These are phyloP conservation scores for Hyperoplus lanceolatus DNA, from an alignment of 2,797 vertebrate genomes.

Conservation along the genomic window DNA sequence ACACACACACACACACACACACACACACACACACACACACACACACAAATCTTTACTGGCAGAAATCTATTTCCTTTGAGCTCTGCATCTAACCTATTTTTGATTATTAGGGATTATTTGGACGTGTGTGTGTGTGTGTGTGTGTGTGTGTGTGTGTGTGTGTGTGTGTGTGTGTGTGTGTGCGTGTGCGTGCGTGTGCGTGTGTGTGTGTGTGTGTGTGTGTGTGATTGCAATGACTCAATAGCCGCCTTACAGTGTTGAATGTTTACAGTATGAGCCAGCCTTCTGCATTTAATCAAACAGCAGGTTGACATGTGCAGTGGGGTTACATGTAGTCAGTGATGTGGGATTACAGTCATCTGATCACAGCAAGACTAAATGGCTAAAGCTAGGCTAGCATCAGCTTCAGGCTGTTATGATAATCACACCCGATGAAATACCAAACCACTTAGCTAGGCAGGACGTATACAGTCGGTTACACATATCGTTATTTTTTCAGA, in stretches of 20 bases:
- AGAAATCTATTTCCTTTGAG: slow-evolving; percentile 31
- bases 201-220: slow-evolving; percentile 13
- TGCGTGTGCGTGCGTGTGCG: background rate
- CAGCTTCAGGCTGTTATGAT: background rate
- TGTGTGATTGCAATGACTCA: slow-evolving; percentile 27
- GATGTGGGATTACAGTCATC: slow-evolving; percentile 34
- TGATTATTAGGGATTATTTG: slow-evolving; percentile 23
- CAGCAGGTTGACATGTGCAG: slow-evolving; percentile 18
- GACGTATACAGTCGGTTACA: background rate
- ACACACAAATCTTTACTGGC: slow-evolving; percentile 10
- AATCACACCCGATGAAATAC: background rate
- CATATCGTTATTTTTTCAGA: background rate
- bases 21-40: slow-evolving; percentile 15
- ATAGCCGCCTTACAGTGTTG: slow-evolving; percentile 4
- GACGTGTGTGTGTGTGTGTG: slow-evolving; percentile 1
- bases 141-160: slow-evolving; percentile 21
- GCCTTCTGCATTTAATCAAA: slow-evolving; percentile 24
- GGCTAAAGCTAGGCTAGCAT: background rate
- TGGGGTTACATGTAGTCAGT: slow-evolving; percentile 23
- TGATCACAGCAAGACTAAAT: slow-evolving; percentile 10
- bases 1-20: slow-evolving; percentile 6
- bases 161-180: slow-evolving; percentile 18
- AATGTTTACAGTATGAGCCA: slow-evolving; percentile 17
- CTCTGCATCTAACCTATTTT: slow-evolving; percentile 48
- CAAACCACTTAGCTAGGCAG: background rate